Conservation (phyloP, 37 sponge, comb jelly and placozoan genomes). For the Crambe crambe region DNA sequence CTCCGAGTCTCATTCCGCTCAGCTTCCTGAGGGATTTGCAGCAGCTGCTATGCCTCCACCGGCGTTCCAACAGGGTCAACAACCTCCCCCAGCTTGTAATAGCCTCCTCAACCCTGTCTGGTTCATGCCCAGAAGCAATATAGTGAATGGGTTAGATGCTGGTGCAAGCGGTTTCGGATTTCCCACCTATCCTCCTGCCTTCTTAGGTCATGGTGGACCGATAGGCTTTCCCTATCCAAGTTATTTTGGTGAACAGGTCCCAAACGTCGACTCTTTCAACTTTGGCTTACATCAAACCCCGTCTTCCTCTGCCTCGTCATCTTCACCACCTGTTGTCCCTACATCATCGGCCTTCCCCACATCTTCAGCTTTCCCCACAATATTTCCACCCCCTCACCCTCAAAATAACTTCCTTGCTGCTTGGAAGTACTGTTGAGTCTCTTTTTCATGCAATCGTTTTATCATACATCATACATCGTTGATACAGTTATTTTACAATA, state of each 20-base stretch:
- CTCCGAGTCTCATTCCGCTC: not conserved
- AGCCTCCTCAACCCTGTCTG: not conserved
- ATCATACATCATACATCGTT: not conserved
- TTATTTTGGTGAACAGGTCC: not conserved
- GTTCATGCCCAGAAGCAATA: not conserved
- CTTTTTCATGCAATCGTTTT: not conserved
- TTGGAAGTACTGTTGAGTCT: not conserved
- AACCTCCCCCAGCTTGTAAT: not conserved
- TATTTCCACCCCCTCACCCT: not conserved
- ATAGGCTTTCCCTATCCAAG: not conserved
- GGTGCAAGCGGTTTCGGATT: not conserved
- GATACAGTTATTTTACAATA: no score
- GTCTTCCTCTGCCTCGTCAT: not conserved
- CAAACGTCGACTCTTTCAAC: slow-evolving; percentile 6
- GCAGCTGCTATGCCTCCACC: not conserved
- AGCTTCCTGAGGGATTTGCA: not conserved
- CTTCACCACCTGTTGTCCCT: not conserved
- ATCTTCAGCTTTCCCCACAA: not conserved
- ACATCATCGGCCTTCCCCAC: not conserved
- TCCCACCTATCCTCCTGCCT: not conserved
- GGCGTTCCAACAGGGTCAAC: not conserved
- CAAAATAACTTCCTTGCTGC: slow-evolving; percentile 1
- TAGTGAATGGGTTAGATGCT: slow-evolving; percentile 2
- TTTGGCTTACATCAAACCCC: not conserved
- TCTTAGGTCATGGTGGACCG: not conserved